Percentiles rank a stretch among this genome's conserved stretches.
Conservation (phyloP, 2,113 vertebrate species). For the Odontesthes bonariensis region DNA sequence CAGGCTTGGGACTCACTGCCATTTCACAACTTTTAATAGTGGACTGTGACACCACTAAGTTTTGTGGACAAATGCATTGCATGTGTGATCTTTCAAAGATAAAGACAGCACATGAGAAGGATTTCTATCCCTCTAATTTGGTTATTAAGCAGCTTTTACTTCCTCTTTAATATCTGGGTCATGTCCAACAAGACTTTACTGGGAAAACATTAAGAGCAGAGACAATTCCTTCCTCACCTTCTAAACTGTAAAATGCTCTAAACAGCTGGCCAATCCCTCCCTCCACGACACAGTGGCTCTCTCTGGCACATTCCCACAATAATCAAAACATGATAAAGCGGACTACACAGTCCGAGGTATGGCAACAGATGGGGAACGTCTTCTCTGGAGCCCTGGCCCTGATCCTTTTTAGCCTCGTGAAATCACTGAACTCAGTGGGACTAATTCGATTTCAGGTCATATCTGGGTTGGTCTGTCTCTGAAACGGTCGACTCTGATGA, state of each 20-base stretch:
- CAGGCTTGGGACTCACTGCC: no score
- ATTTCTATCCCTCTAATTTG: conserved; percentile 28
- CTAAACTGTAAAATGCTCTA: conserved; percentile 5
- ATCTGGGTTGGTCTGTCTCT: conserved; percentile 50
- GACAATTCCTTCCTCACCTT: conserved; percentile 15
- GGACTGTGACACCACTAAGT: no score
- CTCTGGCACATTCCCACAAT: conserved; percentile 27
- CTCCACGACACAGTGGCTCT: conserved; percentile 11
- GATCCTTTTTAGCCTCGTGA: conserved; percentile 55
- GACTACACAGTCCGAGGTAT: background rate
- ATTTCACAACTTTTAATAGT: no score
- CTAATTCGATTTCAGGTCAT: conserved; percentile 53
- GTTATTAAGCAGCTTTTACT: conserved; percentile 32
- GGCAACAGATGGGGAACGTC: conserved; percentile 66
- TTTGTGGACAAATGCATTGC: no score
- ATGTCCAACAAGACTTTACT: conserved; percentile 15
- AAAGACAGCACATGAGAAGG: conserved; percentile 7
- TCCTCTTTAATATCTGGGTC: conserved; percentile 47
- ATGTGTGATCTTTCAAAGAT: conserved; percentile 16
- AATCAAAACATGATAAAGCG: conserved; percentile 18
- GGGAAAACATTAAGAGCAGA: conserved; percentile 18
- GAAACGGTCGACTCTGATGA: conserved; percentile 36
- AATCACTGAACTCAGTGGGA: conserved; percentile 60
- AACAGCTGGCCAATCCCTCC: conserved; percentile 58
- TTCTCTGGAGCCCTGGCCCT: conserved; percentile 42